These are phyloP conservation scores for Venusia cambrica DNA, from an alignment of 2,888 invertebrate species.

Conservation along the genomic window DNA sequence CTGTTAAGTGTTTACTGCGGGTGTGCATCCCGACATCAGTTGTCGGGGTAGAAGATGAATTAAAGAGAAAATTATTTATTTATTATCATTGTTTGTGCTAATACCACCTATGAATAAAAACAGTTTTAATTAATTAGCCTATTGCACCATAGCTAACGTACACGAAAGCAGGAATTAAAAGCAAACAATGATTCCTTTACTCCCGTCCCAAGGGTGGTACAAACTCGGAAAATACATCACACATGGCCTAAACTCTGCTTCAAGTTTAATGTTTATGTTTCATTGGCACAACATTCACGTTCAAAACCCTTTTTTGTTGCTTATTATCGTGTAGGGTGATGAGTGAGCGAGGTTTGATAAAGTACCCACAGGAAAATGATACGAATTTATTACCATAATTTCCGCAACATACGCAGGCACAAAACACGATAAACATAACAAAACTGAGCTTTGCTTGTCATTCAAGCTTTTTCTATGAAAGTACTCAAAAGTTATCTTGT, in stretches of 20 bases:
- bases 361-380: constrained; percentile 16
- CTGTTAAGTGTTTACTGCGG: too few relatives aligned
- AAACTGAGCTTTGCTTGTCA: constrained; percentile 5
- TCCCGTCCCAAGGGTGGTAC: constrained; percentile 8
- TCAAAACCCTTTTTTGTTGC: constrained; percentile 12
- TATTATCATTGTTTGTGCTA: too few relatives aligned
- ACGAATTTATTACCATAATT: constrained; percentile 13
- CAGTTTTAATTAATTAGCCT: too few relatives aligned
- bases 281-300: constrained; percentile 17
- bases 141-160: too few relatives aligned
- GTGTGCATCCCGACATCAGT: too few relatives aligned
- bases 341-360: constrained; percentile 8
- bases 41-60: too few relatives aligned
- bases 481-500: too few relatives aligned
- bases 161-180: constrained; percentile 1
- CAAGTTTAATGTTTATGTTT: constrained; percentile 18
- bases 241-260: constrained; percentile 11
- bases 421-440: constrained; percentile 9
- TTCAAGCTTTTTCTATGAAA: too few relatives aligned
- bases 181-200: constrained; percentile 9
- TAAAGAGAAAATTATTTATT: too few relatives aligned
- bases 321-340: constrained; percentile 12
- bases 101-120: too few relatives aligned
- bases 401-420: constrained; percentile 2
- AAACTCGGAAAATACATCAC: constrained; percentile 8